Base-by-base conservation (phyloP, 2,113 vertebrate species). In the Brienomyrus brachyistius region DNA sequence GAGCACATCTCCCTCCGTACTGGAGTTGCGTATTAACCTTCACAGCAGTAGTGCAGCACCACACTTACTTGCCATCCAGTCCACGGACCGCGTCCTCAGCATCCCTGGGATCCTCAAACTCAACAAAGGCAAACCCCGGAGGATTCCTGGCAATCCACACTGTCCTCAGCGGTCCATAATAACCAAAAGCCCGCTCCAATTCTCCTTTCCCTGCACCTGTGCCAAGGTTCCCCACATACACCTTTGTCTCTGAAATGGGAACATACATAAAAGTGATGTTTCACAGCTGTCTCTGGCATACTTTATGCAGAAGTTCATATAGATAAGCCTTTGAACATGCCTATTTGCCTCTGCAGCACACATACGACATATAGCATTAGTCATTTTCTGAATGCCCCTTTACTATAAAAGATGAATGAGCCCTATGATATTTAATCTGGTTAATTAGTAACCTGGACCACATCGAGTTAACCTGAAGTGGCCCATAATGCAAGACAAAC, bases 81-180 rank as follows among this genome's bases (percentile, higher is more conserved):
- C 96, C 96, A 27, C 91, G 94, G 0, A 97, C 96, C 1, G 97
- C 96, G 70, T 97, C 96, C 86, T 97, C 96, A 21, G 96, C 96
- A 88, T 97, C 97, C 92, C 97, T 94, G 84, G 96, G 95, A 89
- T 97, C 96, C 91, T 97, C 96, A 90, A 96, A 97, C 90, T 97
- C 96, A 92, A 97, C 96, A 91, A 97, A 97, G 88, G 97, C 96
- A 54, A 97, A 98, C 66, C 97, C 97, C 2, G 97, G 97, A 88
- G 96, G 97, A 93, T 98, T 98, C 91, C 97, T 95, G 1, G 97
- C 97, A 83, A 98, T 97, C 97, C 97, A 98, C 4, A 98, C 96
- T 0, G 97, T 97, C 93, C 97, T 95, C 92, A 98, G 94, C 0
- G 97, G 97, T 1, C 97, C 97, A 15, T 98, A 98, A 89, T 97